phyloP scores from a whole-genome alignment of 2,888 invertebrate genomes.

The Dynastes tityus region DNA sequence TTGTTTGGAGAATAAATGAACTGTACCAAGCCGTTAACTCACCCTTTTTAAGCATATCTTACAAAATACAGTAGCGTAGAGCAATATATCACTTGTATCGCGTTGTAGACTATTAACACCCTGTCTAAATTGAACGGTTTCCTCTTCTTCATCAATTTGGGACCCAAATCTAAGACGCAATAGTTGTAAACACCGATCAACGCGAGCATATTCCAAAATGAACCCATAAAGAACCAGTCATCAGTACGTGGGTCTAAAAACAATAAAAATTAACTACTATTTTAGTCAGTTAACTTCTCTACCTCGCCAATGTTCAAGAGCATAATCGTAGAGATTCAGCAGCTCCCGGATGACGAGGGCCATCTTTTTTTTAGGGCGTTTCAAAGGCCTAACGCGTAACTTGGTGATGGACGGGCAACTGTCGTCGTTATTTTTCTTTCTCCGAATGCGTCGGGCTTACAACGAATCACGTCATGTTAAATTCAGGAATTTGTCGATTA shows the following conservation, averaged over 20 bases:
- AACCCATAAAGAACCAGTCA: constrained; percentile 72
- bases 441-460: background rate
- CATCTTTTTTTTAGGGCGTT: background rate
- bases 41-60: constrained; percentile 40
- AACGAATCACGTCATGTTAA: background rate
- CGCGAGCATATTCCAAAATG: constrained; percentile 69
- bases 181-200: constrained; percentile 74
- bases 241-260: constrained; percentile 76
- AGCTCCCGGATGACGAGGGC: background rate
- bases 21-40: no score
- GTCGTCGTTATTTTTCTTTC: no score
- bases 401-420: no score
- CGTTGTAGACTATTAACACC: constrained; percentile 77
- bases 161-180: constrained; percentile 76
- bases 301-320: background rate
- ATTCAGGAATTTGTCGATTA: no score
- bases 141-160: constrained; percentile 77
- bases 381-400: no score
- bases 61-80: constrained; percentile 62
- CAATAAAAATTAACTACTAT: background rate
- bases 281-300: background rate
- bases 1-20: no score
- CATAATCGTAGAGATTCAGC: background rate
- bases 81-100: constrained; percentile 74
- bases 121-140: constrained; percentile 76